These are phyloP conservation scores for Phoronis australis DNA, from an alignment of 2,888 invertebrate genomes.

Conservation along the genomic window DNA sequence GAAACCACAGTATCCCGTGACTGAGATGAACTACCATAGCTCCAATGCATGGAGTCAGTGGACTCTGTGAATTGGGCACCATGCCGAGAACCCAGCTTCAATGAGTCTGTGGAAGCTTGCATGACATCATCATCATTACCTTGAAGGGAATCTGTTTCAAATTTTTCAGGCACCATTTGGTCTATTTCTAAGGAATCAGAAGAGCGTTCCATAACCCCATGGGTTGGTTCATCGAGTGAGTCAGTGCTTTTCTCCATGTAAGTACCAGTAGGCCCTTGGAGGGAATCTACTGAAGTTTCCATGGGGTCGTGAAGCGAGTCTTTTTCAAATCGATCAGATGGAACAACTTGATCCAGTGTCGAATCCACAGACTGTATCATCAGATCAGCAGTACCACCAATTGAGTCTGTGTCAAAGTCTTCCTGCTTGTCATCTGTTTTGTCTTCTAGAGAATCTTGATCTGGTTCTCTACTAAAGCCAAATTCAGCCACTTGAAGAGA, in stretches of 20 bases:
- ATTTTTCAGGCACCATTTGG: conserved; percentile 19
- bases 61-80: neutral
- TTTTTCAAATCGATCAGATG: conserved; percentile 17
- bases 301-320: conserved; percentile 21
- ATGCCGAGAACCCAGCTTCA: conserved; percentile 23
- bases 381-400: neutral
- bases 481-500: conserved; percentile 1
- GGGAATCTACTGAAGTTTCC: conserved; percentile 20
- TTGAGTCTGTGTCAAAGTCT: conserved; percentile 19
- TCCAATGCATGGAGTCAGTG: neutral
- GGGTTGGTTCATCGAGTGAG: neutral
- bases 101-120: conserved; percentile 39
- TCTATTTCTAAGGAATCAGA: conserved; percentile 22
- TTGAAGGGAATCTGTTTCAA: conserved; percentile 33
- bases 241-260: conserved; percentile 6
- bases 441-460: conserved; percentile 35
- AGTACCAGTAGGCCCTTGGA: conserved; percentile 25
- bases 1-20: no score
- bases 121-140: conserved; percentile 27
- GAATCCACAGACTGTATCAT: neutral
- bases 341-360: no score
- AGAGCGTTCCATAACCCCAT: conserved; percentile 18
- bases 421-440: conserved; percentile 24
- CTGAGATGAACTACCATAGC: no score
- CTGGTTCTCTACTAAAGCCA: conserved; percentile 18